phyloP scores from a whole-genome alignment of 2,888 invertebrate species.

The Drosophila melanocephala region DNA sequence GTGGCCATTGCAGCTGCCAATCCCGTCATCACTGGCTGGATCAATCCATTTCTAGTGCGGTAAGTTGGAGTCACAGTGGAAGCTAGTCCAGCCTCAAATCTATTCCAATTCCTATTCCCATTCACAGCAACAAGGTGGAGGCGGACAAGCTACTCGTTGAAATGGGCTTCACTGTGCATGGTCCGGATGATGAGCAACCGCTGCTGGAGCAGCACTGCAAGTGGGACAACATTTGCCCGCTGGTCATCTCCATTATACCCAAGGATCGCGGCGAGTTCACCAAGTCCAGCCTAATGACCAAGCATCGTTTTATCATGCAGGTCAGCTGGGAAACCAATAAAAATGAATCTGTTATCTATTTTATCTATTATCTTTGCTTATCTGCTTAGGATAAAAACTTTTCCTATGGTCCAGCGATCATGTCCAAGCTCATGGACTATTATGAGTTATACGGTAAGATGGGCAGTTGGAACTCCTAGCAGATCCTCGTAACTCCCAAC shows the following conservation, averaged over 20 bases:
- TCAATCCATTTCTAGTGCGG: slow-evolving; percentile 91
- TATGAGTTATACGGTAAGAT: slow-evolving; percentile 87
- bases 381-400: slow-evolving; percentile 90
- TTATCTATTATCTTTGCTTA: not conserved
- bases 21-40: slow-evolving; percentile 91
- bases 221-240: slow-evolving; percentile 86
- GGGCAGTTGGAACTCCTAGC: not conserved
- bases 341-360: not conserved
- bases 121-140: slow-evolving; percentile 66
- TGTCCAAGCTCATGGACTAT: slow-evolving; percentile 89
- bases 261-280: slow-evolving; percentile 87
- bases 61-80: slow-evolving; percentile 64
- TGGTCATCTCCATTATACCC: slow-evolving; percentile 87
- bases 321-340: slow-evolving; percentile 76
- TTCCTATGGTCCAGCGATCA: slow-evolving; percentile 92
- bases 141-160: slow-evolving; percentile 64
- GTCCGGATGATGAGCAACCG: slow-evolving; percentile 68
- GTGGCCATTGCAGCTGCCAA: slow-evolving; percentile 87
- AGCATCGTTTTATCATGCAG: slow-evolving; percentile 87
- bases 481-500: not conserved
- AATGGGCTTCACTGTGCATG: slow-evolving; percentile 75
- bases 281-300: slow-evolving; percentile 87
- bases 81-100: not conserved
- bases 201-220: slow-evolving; percentile 80
- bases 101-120: not conserved